Evolutionary conservation across 2,797 vertebrate species (phyloP).

Genomic region (Enteromius treurensis): DNA sequence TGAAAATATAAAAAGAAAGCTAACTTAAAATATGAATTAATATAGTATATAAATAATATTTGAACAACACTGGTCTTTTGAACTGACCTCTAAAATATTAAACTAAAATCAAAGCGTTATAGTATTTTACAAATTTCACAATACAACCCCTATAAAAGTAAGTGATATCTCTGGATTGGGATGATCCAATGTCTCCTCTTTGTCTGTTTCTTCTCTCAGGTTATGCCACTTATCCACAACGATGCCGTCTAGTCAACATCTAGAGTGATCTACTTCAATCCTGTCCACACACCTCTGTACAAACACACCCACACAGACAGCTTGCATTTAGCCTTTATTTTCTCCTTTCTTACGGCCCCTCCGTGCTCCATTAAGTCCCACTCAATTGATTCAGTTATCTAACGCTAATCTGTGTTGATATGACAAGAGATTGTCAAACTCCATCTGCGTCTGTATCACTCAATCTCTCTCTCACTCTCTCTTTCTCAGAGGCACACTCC

Average conservation of each 20-base stretch:
- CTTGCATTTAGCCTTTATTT: slow-evolving; percentile 32
- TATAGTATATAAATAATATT: not conserved
- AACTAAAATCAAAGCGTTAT: not conserved
- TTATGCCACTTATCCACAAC: slow-evolving; percentile 25
- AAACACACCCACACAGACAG: slow-evolving; percentile 40
- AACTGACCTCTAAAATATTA: not conserved
- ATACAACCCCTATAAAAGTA: not conserved
- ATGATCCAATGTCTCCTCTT: not conserved
- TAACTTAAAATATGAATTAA: not conserved
- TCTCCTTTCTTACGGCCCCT: slow-evolving; percentile 13
- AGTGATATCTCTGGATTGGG: not conserved
- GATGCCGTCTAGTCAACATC: slow-evolving; percentile 9
- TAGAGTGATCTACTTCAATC: slow-evolving; percentile 27
- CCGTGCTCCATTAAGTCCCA: not conserved
- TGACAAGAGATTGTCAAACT: slow-evolving; percentile 63
- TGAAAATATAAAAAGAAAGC: too few species aligned
- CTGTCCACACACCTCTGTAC: slow-evolving; percentile 23
- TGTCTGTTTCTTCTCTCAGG: slow-evolving; percentile 14
- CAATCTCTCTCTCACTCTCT: slow-evolving; percentile 25
- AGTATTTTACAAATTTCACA: not conserved
- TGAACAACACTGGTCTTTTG: not conserved
- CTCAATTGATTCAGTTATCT: slow-evolving; percentile 38
- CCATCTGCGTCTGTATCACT: slow-evolving; percentile 30
- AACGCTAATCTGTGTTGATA: slow-evolving; percentile 65
- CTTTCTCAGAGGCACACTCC: slow-evolving; percentile 81